A percentile compares a stretch with the other conserved stretches of the same genome.
phyloP scores from a whole-genome alignment of 2,888 invertebrate genomes.

The Uloborus plumipes region DNA sequence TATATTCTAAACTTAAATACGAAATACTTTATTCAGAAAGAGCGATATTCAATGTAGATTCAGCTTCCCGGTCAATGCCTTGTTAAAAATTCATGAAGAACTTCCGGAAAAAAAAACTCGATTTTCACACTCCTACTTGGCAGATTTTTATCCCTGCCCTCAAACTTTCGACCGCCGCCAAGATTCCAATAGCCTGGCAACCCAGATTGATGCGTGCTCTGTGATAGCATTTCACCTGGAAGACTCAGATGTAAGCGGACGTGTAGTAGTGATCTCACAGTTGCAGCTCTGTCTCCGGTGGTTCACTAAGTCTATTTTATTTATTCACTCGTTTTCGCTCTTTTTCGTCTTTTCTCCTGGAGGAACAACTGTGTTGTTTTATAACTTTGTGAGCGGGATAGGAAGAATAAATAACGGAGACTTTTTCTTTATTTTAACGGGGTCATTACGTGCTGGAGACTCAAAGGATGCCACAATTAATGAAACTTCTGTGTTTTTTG shows the following conservation, averaged over 20 bases:
- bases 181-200: conserved; percentile 35
- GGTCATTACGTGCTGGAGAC: conserved; percentile 1
- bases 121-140: conserved; percentile 25
- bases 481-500: conserved; percentile 36
- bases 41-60: too few species aligned
- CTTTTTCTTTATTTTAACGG: conserved; percentile 16
- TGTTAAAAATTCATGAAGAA: too few species aligned
- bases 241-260: conserved; percentile 48
- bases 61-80: too few species aligned
- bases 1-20: too few species aligned
- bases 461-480: conserved; percentile 32
- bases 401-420: too few species aligned
- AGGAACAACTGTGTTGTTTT: too few species aligned
- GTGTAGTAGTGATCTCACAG: conserved; percentile 32
- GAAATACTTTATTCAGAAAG: too few species aligned
- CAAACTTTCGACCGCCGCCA: conserved; percentile 36
- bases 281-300: conserved; percentile 37
- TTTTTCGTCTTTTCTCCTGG: not conserved
- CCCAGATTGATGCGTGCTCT: conserved; percentile 59
- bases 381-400: too few species aligned
- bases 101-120: not conserved
- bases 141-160: conserved; percentile 1
- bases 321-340: conserved; percentile 24
- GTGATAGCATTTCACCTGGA: conserved; percentile 53
- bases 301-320: conserved; percentile 42